Conservation (phyloP, 2,797 vertebrate genomes). For the Crocidura indochinensis region DNA sequence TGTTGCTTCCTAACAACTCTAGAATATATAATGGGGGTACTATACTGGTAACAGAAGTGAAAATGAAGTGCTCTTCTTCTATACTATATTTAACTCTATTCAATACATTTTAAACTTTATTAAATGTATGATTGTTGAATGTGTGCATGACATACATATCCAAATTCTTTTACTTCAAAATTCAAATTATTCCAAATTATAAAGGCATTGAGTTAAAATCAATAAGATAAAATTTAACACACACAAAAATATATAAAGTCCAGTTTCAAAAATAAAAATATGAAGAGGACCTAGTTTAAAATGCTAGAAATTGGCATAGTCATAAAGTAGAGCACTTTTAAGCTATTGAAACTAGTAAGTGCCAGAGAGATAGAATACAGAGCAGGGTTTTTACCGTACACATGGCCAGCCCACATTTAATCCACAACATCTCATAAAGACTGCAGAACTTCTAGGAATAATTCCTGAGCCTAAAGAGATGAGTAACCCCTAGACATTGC, state of each 20-base stretch:
- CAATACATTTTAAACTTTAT: constrained; percentile 22
- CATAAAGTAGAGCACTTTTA: constrained; percentile 38
- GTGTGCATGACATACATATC: not conserved
- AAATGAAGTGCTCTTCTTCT: not conserved
- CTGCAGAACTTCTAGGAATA: too few species aligned
- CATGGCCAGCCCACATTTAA: too few species aligned
- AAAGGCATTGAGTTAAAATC: constrained; percentile 41
- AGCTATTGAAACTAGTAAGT: not conserved
- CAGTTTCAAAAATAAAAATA: constrained; percentile 53
- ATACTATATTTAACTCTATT: not conserved
- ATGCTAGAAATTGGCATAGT: not conserved
- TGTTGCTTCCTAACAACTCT: not conserved
- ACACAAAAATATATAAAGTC: constrained; percentile 31
- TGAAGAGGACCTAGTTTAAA: constrained; percentile 34
- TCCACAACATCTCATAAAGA: too few species aligned
- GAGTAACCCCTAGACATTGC: too few species aligned
- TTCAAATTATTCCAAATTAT: constrained; percentile 27
- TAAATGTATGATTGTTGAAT: constrained; percentile 11
- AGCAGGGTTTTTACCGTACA: too few species aligned
- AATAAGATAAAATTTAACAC: constrained; percentile 41
- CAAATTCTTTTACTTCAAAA: not conserved
- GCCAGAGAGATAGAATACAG: too few species aligned
- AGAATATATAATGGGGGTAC: not conserved
- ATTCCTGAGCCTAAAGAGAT: too few species aligned
- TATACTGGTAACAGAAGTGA: not conserved